Conservation (phyloP, 2,113 vertebrate genomes). For the Shinisaurus crocodilurus region DNA sequence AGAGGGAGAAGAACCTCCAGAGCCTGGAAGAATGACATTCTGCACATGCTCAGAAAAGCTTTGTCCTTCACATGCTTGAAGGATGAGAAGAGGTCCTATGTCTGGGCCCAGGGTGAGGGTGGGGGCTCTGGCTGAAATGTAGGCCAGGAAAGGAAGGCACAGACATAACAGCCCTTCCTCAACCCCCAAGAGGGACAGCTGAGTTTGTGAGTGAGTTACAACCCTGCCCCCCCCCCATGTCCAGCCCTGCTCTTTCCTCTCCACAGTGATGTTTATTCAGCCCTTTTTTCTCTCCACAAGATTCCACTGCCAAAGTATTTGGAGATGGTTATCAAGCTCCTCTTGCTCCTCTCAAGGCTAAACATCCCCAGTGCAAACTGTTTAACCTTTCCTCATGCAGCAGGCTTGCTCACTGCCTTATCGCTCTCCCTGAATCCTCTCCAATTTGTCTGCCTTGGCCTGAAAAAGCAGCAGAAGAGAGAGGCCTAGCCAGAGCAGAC, state of each 20-base stretch:
- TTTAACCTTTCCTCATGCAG: neutral
- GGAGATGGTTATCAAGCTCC: neutral
- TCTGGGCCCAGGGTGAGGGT: neutral
- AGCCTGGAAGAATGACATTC: neutral
- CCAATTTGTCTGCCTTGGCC: neutral
- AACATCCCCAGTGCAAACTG: no score
- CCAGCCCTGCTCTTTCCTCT: neutral
- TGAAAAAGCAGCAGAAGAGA: neutral
- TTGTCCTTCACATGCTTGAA: neutral
- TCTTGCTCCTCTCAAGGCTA: neutral
- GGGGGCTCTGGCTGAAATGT: neutral
- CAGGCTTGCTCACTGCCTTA: neutral
- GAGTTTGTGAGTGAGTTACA: neutral
- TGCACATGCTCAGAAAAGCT: neutral
- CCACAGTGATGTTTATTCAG: neutral
- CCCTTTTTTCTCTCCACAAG: no score
- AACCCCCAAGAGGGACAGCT: neutral
- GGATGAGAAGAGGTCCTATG: neutral
- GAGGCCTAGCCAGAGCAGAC: neutral
- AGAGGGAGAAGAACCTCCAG: neutral
- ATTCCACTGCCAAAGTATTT: neutral
- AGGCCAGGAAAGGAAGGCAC: no score
- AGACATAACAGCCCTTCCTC: neutral
- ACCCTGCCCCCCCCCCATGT: neutral
- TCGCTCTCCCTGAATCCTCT: neutral